Evolutionary conservation across 1,140 invertebrate species (phyloP).

Genomic region (Drosophila arizonae): DNA sequence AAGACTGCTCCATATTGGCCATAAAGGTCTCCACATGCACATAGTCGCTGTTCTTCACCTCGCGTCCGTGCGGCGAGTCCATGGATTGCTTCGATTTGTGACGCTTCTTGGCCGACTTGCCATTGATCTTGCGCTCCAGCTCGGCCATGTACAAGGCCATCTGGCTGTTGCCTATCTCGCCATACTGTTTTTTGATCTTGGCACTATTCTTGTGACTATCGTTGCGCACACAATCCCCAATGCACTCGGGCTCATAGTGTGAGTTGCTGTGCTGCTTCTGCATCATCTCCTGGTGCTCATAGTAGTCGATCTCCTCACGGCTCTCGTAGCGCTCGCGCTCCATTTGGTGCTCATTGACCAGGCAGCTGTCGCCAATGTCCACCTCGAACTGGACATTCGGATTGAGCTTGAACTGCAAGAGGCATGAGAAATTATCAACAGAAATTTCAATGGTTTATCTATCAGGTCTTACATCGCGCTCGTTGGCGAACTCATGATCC

Average conservation of each 20-base stretch:
- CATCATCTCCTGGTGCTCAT: conserved; percentile 20
- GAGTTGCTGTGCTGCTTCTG: background rate
- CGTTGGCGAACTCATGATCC: conserved; percentile 77
- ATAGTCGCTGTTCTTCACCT: background rate
- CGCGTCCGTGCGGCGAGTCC: background rate
- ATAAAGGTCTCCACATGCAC: conserved; percentile 48
- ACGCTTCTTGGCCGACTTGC: conserved; percentile 44
- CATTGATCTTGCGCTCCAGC: conserved; percentile 48
- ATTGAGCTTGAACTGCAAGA: conserved; percentile 59
- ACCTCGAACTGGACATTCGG: conserved; percentile 63
- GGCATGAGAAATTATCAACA: too few relatives aligned
- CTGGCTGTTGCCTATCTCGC: conserved; percentile 33
- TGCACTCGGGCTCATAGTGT: conserved; percentile 26
- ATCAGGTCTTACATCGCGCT: conserved; percentile 56
- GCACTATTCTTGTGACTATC: conserved; percentile 8
- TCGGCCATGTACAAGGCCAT: conserved; percentile 46
- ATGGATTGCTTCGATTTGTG: conserved; percentile 41
- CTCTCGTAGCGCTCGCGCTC: conserved; percentile 24
- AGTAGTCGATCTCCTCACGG: conserved; percentile 19
- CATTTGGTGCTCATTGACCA: conserved; percentile 35
- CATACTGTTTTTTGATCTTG: conserved; percentile 31
- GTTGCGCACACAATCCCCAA: conserved; percentile 26
- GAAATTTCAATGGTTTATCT: too few relatives aligned
- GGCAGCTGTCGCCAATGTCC: conserved; percentile 67
- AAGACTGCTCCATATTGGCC: conserved; percentile 34